Base-by-base conservation (phyloP, 2,888 invertebrate species). In the Zootermopsis nevadensis region DNA sequence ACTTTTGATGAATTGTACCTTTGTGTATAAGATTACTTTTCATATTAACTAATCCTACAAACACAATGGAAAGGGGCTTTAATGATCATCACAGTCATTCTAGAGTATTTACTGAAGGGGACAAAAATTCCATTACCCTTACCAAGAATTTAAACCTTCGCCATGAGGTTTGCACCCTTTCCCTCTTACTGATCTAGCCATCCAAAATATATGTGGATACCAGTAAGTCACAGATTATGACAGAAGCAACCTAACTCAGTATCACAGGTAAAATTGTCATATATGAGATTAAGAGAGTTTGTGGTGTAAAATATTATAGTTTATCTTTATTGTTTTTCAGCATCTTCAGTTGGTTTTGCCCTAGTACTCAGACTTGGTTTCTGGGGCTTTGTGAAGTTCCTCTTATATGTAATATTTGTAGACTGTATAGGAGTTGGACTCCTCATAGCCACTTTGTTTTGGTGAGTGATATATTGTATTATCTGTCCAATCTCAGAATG, bases 381-480 rank as follows among this genome's bases (percentile, higher is more conserved):
- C 87, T 88, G 91, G 85, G 93, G 94, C 87, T 95, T 97, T 88
- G 87, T 96, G 82, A 93, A 95, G 87, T 97, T 99, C 89, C 92
- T 98, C 81, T 90, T 98, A 38, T 98, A 98, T 91, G 97, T 98
- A 33, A 94, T 98, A 79, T 96, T 98, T 88, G 94, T 99, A 24
- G 99, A 99, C 91, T 99, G 98, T 89, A 95, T 99, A 85, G 95
- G 95, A 84, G 94, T 94, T 80, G 99, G 98, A 8, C 89, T 98
- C 69, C 89, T 97, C 35, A 94, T 98, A 77, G 97, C 98, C 38
- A 96, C 98, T 42, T 89, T 95, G 83, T 94, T 98, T 87, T 99
- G 99, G 99, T 95, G 91, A 90, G 91, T 90, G n/a, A 3, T 19
- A 48, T 48, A 19, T 3, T 1, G 3, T 19, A 19, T 48, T 12